Percentiles rank a stretch among this genome's conserved stretches.
phyloP scores from a whole-genome alignment of 2,113 vertebrate species.

The Notarius quadriscutis region DNA sequence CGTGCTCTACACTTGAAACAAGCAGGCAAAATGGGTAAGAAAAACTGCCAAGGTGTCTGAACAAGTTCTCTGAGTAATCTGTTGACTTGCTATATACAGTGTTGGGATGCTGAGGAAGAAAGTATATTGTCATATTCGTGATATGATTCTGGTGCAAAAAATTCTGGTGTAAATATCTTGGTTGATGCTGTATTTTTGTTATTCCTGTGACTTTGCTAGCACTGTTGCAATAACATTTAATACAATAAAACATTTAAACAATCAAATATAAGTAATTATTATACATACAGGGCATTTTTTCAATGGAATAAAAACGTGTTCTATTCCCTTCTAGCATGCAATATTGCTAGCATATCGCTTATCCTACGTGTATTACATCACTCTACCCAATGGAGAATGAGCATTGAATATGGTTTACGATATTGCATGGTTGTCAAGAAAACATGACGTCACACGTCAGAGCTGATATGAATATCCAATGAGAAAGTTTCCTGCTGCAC shows the following conservation, averaged over 20 bases:
- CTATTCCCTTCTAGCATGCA: no score
- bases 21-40: neutral
- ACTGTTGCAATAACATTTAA: neutral
- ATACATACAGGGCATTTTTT: no score
- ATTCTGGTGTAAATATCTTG: neutral
- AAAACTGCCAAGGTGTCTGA: neutral
- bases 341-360: no score
- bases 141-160: neutral
- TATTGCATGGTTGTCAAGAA: no score
- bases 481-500: no score
- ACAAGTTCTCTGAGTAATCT: neutral
- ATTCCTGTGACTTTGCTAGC: neutral
- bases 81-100: neutral
- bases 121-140: neutral
- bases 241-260: neutral
- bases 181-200: neutral
- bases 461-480: no score
- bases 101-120: neutral
- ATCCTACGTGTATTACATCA: no score
- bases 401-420: no score
- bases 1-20: neutral
- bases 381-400: no score
- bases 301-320: no score
- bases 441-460: no score
- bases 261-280: neutral